Base-by-base conservation (phyloP, 2,888 invertebrate species). In the Eupithecia abbreviata region DNA sequence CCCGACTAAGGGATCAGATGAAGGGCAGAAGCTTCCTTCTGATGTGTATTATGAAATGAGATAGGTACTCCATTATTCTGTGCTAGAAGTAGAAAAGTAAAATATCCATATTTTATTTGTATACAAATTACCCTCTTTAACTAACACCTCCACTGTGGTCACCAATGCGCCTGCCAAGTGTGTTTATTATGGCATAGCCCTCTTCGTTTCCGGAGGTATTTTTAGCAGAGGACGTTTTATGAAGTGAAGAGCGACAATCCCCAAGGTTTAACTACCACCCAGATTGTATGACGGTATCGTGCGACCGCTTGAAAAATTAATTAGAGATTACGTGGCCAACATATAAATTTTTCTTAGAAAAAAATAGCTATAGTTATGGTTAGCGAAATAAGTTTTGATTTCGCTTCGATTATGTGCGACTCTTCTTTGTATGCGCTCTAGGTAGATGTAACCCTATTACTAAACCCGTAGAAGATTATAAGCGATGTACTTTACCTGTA, bases 401-500 rank as follows among this genome's bases (percentile, higher is more conserved):
- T 51, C n/a, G 15, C 13, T 49, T 49, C 15, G 15, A 51, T 51
- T 51, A 51, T 51, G n/a, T 51, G 55, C 7, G 30, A 30, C 1
- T 30, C 30, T 30, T 30, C 30, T 30, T 30, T 30, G 30, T 30
- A 30, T 30, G 30, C 10, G 62, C 58, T 30, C 18, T 18, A 18
- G 55, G 5, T n/a, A 0, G 6, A 55, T 55, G n/a, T 3, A n/a
- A 15, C 10, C 15, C 6, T 15, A 51, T 51, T 51, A 13, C 4
- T 42, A 51, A 58, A 58, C 55, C 18, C 18, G 18, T 55, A 18
- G 7, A 58, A 58, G n/a, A n/a, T n/a, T 58, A 58, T 58, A 58
- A 4, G 55, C 18, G 9, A 58, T 66, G 13, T 66, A 66, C 2
- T n/a, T 68, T 89, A 97, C 97, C 96, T 99, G 99, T 77, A 99